Percentiles rank a stretch among this genome's conserved stretches.
These are phyloP conservation scores for Temnothorax unifasciatus DNA, from an alignment of 2,888 invertebrate species.

Conservation along the genomic window DNA sequence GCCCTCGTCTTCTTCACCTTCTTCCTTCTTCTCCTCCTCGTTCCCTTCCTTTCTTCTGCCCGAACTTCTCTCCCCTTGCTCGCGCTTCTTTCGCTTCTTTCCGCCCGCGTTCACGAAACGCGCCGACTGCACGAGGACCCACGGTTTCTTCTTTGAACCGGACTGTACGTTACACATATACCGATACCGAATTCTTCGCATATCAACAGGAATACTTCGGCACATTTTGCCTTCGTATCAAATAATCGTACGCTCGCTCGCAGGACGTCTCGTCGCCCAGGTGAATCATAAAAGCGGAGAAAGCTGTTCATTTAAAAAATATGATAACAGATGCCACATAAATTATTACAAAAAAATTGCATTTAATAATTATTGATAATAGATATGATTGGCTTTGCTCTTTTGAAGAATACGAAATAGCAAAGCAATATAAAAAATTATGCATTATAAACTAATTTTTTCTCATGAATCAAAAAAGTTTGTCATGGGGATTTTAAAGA, in stretches of 20 bases:
- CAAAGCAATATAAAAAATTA: not conserved
- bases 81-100: constrained; percentile 53
- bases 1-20: constrained; percentile 70
- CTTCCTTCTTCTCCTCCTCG: constrained; percentile 46
- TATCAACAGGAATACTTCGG: constrained; percentile 34
- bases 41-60: constrained; percentile 70
- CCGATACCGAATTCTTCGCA: constrained; percentile 53
- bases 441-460: not conserved
- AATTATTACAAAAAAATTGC: not conserved
- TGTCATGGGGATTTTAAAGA: not conserved
- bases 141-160: constrained; percentile 43
- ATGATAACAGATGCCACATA: not conserved
- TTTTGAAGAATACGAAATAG: not conserved
- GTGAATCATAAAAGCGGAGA: constrained; percentile 1
- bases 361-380: not conserved
- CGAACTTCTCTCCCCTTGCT: constrained; percentile 39
- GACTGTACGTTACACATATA: constrained; percentile 53
- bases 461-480: not conserved
- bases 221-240: constrained; percentile 25
- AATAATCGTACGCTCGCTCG: constrained; percentile 27
- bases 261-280: not conserved
- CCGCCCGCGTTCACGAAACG: constrained; percentile 43
- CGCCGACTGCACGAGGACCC: not conserved
- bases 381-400: not conserved
- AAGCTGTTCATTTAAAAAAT: not conserved